A percentile compares a stretch with the other conserved stretches of the same genome.
phyloP scores from a whole-genome alignment of 1,140 invertebrate species.

The Ceratina japonica region DNA sequence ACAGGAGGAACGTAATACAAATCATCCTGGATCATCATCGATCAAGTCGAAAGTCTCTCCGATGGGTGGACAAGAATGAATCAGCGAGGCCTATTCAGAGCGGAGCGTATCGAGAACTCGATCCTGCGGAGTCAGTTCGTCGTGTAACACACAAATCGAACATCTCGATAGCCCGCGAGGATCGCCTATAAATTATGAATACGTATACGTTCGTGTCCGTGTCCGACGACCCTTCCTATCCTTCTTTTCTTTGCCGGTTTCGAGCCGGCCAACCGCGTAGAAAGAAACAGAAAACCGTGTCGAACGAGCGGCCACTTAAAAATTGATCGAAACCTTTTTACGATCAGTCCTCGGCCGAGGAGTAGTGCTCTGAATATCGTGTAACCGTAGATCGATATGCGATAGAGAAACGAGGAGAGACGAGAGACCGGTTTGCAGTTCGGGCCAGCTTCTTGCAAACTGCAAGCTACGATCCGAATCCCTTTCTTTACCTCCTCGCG shows the following conservation, averaged over 20 bases:
- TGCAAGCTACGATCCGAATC: conserved; percentile 35
- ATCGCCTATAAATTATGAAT: conserved; percentile 23
- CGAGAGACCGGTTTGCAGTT: conserved; percentile 57
- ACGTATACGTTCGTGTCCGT: neutral
- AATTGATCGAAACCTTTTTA: conserved; percentile 64
- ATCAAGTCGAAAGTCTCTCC: conserved; percentile 61
- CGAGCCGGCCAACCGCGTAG: neutral
- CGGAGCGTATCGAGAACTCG: conserved; percentile 46
- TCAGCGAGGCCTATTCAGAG: conserved; percentile 59
- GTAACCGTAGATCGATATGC: conserved; percentile 27
- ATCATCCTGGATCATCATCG: conserved; percentile 62
- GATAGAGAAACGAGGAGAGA: conserved; percentile 40
- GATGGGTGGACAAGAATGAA: conserved; percentile 61
- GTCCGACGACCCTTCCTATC: too few species aligned
- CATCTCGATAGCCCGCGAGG: conserved; percentile 33
- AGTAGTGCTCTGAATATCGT: conserved; percentile 55
- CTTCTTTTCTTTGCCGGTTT: too few species aligned
- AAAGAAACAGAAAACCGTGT: conserved; percentile 37
- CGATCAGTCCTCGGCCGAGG: conserved; percentile 40
- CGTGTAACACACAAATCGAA: conserved; percentile 43
- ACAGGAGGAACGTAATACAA: conserved; percentile 50
- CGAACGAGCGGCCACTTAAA: conserved; percentile 54
- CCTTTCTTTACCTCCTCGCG: neutral
- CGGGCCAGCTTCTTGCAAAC: conserved; percentile 59
- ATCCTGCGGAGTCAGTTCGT: conserved; percentile 39